Evolutionary conservation across 2,888 invertebrate species (phyloP), one percentile per base, ranked within the genome.

Genomic region (Saturnia japonica): DNA sequence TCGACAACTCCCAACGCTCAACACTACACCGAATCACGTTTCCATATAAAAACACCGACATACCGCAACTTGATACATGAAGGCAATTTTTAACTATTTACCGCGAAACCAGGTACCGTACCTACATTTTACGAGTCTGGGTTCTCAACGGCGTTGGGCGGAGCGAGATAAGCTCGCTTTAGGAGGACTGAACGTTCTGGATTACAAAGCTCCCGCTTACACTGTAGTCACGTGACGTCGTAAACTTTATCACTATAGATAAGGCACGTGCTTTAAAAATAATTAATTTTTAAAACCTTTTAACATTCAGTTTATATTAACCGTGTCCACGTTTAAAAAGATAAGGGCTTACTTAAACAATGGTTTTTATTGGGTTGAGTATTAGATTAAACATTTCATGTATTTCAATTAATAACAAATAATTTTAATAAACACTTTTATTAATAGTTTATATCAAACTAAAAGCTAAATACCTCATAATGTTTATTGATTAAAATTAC

Each of bases 21-120:
- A 40, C 64, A 64, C 64, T 64, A 64, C 3, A 1, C 25, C 40
- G 19, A 64, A 64, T 64, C 64, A 11, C 40, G 40, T 40, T 64
- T 25, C 45, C 62, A 40, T 62, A 64, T 60, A 68, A 64, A 71
- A 68, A 68, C 22, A 45, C 47, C 34, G 45, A 34, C 25, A 47
- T 68, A 70, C 67, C 70, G 67, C 78, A 77, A 73, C 75, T 79
- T 85, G 86, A 87, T 80, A 82, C 79, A 84, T 83, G 81, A 77
- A 74, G 77, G 76, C 80, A 78, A 86, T 87, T 86, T 86, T 86
- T 86, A 86, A 84, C 84, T 73, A 77, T 74, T 78, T 71, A 74
- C 80, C 77, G 74, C 74, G 70, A 71, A 72, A 66, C 68, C 69
- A 57, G 70, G 69, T 70, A 71, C 67, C 68, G 67, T 70, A 34